Conservation (phyloP, 2,888 invertebrate species). For the Philhelius pedissequus region DNA sequence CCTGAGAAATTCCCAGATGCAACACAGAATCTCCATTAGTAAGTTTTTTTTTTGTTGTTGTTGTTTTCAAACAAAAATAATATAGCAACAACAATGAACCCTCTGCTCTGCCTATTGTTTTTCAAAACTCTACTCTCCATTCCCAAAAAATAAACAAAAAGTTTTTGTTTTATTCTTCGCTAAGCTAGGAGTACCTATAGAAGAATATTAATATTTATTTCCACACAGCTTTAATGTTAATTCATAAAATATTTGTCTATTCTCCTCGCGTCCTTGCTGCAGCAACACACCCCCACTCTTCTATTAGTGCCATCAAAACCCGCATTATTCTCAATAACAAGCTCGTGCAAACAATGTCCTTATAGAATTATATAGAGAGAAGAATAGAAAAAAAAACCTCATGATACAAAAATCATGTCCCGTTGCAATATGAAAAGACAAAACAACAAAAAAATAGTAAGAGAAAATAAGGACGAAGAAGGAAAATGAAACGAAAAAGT, state of each 20-base stretch:
- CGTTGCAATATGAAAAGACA: conserved; percentile 36
- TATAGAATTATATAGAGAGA: not conserved
- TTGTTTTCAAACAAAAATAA: not conserved
- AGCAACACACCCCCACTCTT: not conserved
- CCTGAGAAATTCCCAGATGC: conserved; percentile 24
- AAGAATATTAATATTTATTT: conserved; percentile 55
- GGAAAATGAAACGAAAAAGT: conserved; percentile 6
- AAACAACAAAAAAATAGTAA: conserved; percentile 8
- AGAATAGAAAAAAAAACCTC: conserved; percentile 10
- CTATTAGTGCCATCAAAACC: not conserved
- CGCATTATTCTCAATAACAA: conserved; percentile 60
- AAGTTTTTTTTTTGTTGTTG: too few relatives aligned
- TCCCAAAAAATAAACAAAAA: not conserved
- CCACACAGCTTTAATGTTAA: conserved; percentile 10
- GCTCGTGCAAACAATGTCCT: conserved; percentile 44
- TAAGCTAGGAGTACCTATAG: not conserved
- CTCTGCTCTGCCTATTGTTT: conserved; percentile 5
- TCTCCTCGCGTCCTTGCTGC: conserved; percentile 1
- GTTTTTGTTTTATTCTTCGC: not conserved
- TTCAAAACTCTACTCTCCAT: not conserved
- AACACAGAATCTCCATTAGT: not conserved
- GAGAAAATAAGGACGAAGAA: not conserved
- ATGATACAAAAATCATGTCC: conserved; percentile 41
- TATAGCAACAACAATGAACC: not conserved
- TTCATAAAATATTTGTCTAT: conserved; percentile 25